phyloP scores from a whole-genome alignment of 2,888 invertebrate species.

The Patella pellucida region DNA sequence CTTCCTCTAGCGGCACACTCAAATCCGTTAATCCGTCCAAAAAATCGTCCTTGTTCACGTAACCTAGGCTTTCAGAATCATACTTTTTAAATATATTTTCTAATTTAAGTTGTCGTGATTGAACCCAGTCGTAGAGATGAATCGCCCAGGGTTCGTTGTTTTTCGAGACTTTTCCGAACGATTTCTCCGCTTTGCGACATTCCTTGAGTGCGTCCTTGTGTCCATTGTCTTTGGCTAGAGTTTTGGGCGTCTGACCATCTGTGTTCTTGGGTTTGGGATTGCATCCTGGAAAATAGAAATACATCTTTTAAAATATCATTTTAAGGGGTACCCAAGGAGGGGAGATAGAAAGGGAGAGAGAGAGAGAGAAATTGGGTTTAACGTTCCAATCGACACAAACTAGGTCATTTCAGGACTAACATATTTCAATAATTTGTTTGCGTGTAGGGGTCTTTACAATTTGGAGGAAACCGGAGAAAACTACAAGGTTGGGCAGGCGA shows the following conservation, averaged over 20 bases:
- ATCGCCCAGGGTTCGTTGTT: slow-evolving; percentile 69
- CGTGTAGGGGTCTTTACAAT: too few relatives aligned
- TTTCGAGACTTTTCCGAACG: slow-evolving; percentile 67
- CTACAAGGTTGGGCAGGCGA: too few relatives aligned
- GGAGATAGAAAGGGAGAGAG: too few relatives aligned
- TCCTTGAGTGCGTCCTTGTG: slow-evolving; percentile 70
- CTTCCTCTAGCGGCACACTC: slow-evolving; percentile 63
- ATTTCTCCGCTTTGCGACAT: slow-evolving; percentile 69
- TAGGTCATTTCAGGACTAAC: too few relatives aligned
- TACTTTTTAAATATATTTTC: slow-evolving; percentile 60
- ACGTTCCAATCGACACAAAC: too few relatives aligned
- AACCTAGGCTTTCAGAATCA: slow-evolving; percentile 64
- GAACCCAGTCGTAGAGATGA: slow-evolving; percentile 67
- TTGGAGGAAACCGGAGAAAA: too few relatives aligned
- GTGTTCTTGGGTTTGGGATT: slow-evolving; percentile 71
- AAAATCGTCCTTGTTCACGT: slow-evolving; percentile 61
- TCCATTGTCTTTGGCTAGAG: slow-evolving; percentile 68
- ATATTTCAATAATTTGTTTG: too few relatives aligned
- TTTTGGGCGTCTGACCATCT: slow-evolving; percentile 65
- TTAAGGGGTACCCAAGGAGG: too few relatives aligned
- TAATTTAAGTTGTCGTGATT: slow-evolving; percentile 53
- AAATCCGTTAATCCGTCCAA: slow-evolving; percentile 57
- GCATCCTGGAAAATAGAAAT: slow-evolving; percentile 59
- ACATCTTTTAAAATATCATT: not conserved
- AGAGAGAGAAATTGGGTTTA: too few relatives aligned